Evolutionary conservation across 92 coral and sea anemone species (phyloP), one percentile per base, ranked within the genome.

Genomic region (Palythoa caribaeorum): DNA sequence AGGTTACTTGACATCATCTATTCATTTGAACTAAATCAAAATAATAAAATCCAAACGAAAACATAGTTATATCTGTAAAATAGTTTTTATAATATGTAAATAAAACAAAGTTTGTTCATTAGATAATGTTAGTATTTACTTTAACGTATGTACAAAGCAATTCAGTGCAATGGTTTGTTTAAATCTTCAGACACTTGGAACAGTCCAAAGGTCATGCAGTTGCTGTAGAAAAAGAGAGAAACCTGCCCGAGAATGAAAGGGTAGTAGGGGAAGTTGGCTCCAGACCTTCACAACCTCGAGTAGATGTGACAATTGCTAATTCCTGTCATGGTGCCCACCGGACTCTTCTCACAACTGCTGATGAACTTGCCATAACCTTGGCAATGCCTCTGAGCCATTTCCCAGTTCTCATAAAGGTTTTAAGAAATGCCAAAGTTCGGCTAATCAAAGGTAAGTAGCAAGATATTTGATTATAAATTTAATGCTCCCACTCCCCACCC

Each of bases 361-460:
- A 35, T 70, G 40, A 70, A 16, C 44, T 70, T 9, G 63, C 80
- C 1, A 36, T 83, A 63, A 40, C 75, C 68, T 14, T 66, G 50
- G 39, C 87, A 38, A 83, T 83, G 87, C 80, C 77, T 3, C 87
- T 80, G 71, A 38, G 53, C 44, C 77, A 63, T 70, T 83, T 83
- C 57, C 0, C 87, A 1, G 87, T 83, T 20, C 87, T 83, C 3
- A 80, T 83, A 0, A 76, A 76, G 55, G 79, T 75, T 2, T 47
- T 75, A 47, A 13, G 14, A 59, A 75, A 44, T 75, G 79, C 79
- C 28, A 75, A 75, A 7, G 79, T 48, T 9, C 59, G 44, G 79
- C 79, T 74, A 6, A 38, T 16, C 16, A 40, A 15, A 38, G 57
- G 53, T 74, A 40, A 1, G 2, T 21, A 69, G 20, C 70, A 63